A percentile compares a stretch with the other conserved stretches of the same genome.
These are phyloP conservation scores for Napeogenes sylphis DNA, from an alignment of 2,888 invertebrate species.

Conservation along the genomic window DNA sequence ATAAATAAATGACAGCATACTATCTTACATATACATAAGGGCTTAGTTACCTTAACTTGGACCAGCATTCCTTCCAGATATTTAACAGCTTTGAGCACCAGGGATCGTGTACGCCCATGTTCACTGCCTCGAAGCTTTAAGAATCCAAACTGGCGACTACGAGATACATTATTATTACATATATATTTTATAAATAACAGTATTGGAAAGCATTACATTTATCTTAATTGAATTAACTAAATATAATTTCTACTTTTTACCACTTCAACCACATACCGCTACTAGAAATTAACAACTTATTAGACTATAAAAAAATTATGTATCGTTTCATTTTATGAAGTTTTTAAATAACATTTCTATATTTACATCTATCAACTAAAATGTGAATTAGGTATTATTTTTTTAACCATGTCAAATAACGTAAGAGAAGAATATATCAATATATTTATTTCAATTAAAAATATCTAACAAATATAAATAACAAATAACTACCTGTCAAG, in stretches of 20 bases:
- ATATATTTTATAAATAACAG: neutral
- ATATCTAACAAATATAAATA: slow-evolving; percentile 9
- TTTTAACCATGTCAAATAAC: too few species aligned
- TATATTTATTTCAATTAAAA: neutral
- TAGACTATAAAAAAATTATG: too few species aligned
- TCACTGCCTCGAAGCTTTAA: slow-evolving; percentile 88
- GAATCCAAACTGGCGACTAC: slow-evolving; percentile 94
- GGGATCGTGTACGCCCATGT: slow-evolving; percentile 86
- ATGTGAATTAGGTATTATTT: too few species aligned
- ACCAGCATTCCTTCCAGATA: slow-evolving; percentile 91
- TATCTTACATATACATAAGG: too few species aligned
- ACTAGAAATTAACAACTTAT: too few species aligned
- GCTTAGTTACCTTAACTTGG: slow-evolving; percentile 80
- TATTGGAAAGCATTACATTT: too few species aligned
- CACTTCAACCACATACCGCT: too few species aligned
- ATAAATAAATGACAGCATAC: slow-evolving; percentile 6
- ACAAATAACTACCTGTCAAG: slow-evolving; percentile 84
- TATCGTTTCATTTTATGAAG: too few species aligned
- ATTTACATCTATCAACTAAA: too few species aligned
- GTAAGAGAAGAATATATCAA: neutral
- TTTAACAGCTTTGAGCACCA: slow-evolving; percentile 91
- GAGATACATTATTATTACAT: slow-evolving; percentile 40
- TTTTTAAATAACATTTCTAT: too few species aligned
- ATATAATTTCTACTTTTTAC: too few species aligned
- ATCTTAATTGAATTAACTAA: too few species aligned